These are phyloP conservation scores for Xiphophorus birchmanni DNA, from an alignment of 2,797 vertebrate genomes.

Conservation along the genomic window DNA sequence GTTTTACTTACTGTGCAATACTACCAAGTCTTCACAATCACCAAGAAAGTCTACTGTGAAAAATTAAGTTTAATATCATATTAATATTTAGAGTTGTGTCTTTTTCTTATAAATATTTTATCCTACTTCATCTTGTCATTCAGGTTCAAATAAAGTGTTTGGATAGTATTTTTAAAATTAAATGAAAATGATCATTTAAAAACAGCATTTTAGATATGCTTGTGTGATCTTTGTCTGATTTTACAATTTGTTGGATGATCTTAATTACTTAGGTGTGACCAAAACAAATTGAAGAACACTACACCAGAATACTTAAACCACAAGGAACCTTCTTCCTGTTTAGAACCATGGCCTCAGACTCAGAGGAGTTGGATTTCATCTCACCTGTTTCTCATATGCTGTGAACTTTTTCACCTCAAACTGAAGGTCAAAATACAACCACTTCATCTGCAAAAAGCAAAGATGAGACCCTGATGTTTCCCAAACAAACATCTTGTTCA, in stretches of 20 bases:
- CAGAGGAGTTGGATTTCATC: neutral
- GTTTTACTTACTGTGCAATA: neutral
- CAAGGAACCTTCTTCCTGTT: neutral
- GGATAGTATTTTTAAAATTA: neutral
- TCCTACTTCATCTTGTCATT: neutral
- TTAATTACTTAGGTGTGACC: neutral
- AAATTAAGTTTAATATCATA: neutral
- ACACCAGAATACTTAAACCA: neutral
- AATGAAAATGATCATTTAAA: neutral
- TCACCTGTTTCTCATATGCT: neutral
- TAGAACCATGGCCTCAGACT: neutral
- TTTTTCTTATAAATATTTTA: neutral
- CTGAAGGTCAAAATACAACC: neutral
- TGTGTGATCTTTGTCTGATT: neutral
- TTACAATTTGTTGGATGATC: neutral
- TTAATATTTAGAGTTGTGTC: neutral
- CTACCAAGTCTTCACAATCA: neutral
- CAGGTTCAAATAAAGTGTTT: neutral
- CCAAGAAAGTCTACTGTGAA: neutral
- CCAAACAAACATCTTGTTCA: neutral
- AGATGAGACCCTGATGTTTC: neutral
- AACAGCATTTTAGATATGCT: neutral
- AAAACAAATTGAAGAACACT: neutral
- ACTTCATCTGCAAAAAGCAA: neutral
- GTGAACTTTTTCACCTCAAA: neutral